Evolutionary conservation across 2,797 vertebrate species (phyloP).

Genomic region (Paratrypauchen microcephalus): DNA sequence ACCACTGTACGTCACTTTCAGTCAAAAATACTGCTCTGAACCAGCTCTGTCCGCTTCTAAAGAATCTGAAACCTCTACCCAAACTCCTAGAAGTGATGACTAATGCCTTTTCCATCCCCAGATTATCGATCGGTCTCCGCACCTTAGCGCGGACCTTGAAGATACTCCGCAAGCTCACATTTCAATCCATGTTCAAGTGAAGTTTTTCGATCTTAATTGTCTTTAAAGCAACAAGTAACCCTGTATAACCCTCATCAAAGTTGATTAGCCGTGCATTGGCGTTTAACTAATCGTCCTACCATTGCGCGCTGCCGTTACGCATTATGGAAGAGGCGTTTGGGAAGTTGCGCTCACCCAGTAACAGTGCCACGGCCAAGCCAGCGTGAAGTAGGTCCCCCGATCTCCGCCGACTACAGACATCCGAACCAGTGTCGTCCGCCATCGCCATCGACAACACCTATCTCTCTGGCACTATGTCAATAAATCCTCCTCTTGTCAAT

Average conservation of each 20-base stretch:
- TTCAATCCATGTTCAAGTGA: constrained; percentile 17
- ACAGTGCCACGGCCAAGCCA: constrained; percentile 67
- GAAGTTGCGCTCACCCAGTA: constrained; percentile 73
- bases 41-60: constrained; percentile 1
- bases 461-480: constrained; percentile 39
- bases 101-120: not conserved
- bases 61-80: not conserved
- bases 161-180: not conserved
- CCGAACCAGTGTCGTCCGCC: constrained; percentile 56
- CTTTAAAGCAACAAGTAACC: constrained; percentile 38
- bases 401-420: constrained; percentile 60
- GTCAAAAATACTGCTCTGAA: constrained; percentile 16
- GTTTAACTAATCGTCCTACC: constrained; percentile 15
- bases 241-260: not conserved
- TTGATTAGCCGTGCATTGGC: constrained; percentile 1
- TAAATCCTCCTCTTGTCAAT: constrained; percentile 34
- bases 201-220: constrained; percentile 34
- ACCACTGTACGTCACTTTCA: constrained; percentile 49
- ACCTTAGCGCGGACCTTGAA: not conserved
- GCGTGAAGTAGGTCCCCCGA: constrained; percentile 70
- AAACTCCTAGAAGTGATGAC: constrained; percentile 6
- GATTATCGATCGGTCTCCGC: not conserved
- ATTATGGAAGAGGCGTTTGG: constrained; percentile 10
- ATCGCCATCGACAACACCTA: constrained; percentile 69
- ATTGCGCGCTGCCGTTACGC: constrained; percentile 16